Evolutionary conservation across 1,140 invertebrate species (phyloP), one percentile per base, ranked within the genome.

Genomic region (Patella vulgata): DNA sequence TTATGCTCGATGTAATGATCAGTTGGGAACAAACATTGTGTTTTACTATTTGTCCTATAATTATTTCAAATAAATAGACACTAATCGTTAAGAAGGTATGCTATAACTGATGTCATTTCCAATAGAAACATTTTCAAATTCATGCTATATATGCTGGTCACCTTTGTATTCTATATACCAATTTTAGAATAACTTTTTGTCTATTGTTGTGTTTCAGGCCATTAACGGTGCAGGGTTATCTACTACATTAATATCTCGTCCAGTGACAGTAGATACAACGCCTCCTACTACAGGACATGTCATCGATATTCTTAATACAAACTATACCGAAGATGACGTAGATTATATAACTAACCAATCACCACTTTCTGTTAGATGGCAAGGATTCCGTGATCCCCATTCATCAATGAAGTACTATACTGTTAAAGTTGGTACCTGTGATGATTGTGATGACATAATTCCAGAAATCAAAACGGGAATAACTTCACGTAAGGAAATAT

Each of bases 151-250:
- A n/a, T n/a, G n/a, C n/a, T n/a, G n/a, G n/a, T n/a, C n/a, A n/a
- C n/a, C n/a, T n/a, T n/a, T n/a, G n/a, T n/a, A n/a, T n/a, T n/a
- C n/a, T n/a, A n/a, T n/a, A n/a, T n/a, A n/a, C n/a, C n/a, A n/a
- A n/a, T n/a, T n/a, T n/a, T n/a, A n/a, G n/a, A n/a, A n/a, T n/a
- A n/a, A n/a, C n/a, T n/a, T n/a, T n/a, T n/a, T n/a, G n/a, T n/a
- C n/a, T n/a, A n/a, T n/a, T n/a, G n/a, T n/a, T n/a, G n/a, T n/a
- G n/a, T n/a, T 51, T 31, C 17, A 74, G 72, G 69, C 72, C 17
- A 61, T 56, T n/a, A 74, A 74, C 44, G 58, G 59, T 61, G 72
- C 69, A 25, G 64, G 69, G 19, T 33, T 74, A n/a, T 33, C 52
- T 33, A 66, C 63, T 14, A 30, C 57, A 17, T 63, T 63, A 6